Conservation (phyloP, 2,113 vertebrate genomes). For the Indicator maculatus region DNA sequence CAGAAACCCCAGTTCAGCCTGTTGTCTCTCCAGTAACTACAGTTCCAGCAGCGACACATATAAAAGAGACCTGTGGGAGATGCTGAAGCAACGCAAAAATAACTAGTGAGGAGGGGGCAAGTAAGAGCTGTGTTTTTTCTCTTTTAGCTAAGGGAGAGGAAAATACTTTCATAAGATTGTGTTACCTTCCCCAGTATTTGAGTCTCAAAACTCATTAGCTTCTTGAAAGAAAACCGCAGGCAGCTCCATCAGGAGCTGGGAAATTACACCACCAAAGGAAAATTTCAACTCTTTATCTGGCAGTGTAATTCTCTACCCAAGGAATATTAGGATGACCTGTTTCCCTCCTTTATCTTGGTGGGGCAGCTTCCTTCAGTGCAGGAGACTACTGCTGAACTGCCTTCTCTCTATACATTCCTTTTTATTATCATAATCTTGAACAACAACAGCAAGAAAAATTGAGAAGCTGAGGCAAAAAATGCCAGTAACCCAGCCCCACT, state of each 20-base stretch:
- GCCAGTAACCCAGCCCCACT: not conserved
- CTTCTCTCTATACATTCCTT: not conserved
- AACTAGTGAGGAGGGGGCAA: fast-evolving
- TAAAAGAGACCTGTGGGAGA: not conserved
- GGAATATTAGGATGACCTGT: not conserved
- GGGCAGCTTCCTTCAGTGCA: not conserved
- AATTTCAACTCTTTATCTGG: not conserved
- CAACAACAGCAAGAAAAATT: not conserved
- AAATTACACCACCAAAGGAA: not conserved
- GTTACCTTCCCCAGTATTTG: not conserved
- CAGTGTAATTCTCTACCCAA: not conserved
- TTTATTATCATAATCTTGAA: not conserved
- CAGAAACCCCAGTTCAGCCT: not conserved
- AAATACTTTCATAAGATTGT: not conserved
- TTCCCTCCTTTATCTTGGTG: not conserved
- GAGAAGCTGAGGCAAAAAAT: not conserved
- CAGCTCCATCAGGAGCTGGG: not conserved
- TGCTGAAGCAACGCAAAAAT: not conserved
- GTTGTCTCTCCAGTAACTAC: not conserved
- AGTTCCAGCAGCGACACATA: not conserved
- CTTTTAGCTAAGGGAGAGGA: not conserved
- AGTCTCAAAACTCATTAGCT: not conserved
- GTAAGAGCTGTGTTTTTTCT: not conserved
- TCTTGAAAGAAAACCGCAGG: not conserved
- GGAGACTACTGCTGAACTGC: not conserved